Percentiles rank a stretch among this genome's conserved stretches.
phyloP scores from a whole-genome alignment of 2,797 vertebrate genomes.

The Pangasius sanitwongsei region DNA sequence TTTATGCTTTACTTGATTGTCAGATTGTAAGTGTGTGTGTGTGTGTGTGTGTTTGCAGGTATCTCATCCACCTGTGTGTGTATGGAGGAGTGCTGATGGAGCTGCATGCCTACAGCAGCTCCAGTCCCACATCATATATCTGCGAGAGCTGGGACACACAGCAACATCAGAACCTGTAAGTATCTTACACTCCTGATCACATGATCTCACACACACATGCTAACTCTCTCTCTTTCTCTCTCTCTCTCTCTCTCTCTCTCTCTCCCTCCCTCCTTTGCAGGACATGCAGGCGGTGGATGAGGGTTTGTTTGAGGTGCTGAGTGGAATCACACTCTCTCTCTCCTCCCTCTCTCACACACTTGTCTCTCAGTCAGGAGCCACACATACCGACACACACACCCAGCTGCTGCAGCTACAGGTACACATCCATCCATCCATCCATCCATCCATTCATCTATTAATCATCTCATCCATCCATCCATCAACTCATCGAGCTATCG shows the following conservation, averaged over 20 bases:
- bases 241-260: conserved; percentile 6
- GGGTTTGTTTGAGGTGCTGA: conserved; percentile 80
- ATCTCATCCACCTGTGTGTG: conserved; percentile 69
- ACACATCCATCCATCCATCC: background rate
- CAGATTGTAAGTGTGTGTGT: background rate
- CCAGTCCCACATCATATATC: conserved; percentile 71
- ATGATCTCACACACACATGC: background rate
- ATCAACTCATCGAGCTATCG: background rate
- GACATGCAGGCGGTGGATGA: conserved; percentile 73
- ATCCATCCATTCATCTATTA: background rate
- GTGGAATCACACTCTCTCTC: conserved; percentile 75
- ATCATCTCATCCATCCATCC: background rate
- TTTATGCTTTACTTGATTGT: background rate
- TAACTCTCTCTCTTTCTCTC: background rate
- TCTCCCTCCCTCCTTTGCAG: conserved; percentile 60
- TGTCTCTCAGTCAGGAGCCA: conserved; percentile 58
- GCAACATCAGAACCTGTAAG: conserved; percentile 75
- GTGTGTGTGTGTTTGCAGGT: conserved; percentile 68
- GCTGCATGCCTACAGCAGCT: conserved; percentile 78
- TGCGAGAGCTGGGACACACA: conserved; percentile 77
- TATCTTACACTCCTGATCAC: conserved; percentile 17
- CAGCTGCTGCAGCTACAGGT: conserved; percentile 81
- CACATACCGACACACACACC: conserved; percentile 63
- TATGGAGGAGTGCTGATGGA: conserved; percentile 63
- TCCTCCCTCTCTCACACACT: conserved; percentile 75